Evolutionary conservation across 2,888 invertebrate species (phyloP).

Genomic region (Eulithis prunata): DNA sequence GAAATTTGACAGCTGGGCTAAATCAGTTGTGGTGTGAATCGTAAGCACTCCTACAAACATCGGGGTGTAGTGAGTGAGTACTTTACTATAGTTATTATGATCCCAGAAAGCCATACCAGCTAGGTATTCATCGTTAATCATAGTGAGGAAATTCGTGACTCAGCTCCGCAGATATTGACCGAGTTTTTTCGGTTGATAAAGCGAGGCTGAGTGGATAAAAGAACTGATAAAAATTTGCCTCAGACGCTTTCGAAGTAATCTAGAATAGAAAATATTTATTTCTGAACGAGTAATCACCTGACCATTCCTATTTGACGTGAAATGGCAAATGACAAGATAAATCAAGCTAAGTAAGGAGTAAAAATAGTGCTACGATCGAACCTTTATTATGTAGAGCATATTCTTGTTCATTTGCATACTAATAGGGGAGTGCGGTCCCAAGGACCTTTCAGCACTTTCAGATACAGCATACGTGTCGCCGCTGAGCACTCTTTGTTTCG

Average conservation of each 20-base stretch:
- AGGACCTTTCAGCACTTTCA: slow-evolving; percentile 48
- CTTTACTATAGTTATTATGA: slow-evolving; percentile 59
- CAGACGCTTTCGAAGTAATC: no score
- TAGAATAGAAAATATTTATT: no score
- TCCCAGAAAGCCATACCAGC: slow-evolving; percentile 38
- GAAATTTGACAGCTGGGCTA: slow-evolving; percentile 42
- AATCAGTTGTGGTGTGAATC: slow-evolving; percentile 52
- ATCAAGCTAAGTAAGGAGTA: slow-evolving; percentile 44
- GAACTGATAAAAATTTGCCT: no score
- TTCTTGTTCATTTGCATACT: slow-evolving; percentile 73
- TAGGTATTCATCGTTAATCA: neutral
- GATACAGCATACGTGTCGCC: slow-evolving; percentile 62
- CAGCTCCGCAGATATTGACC: no score
- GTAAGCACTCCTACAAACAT: slow-evolving; percentile 59
- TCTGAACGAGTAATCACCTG: no score
- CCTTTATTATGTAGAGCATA: slow-evolving; percentile 30
- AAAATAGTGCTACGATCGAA: slow-evolving; percentile 35
- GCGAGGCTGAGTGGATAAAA: no score
- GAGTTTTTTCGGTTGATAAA: no score
- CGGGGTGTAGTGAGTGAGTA: slow-evolving; percentile 63
- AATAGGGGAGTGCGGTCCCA: slow-evolving; percentile 61
- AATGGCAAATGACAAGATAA: slow-evolving; percentile 44
- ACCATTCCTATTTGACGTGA: no score
- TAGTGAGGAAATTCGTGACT: no score
- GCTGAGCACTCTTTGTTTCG: slow-evolving; percentile 49